Evolutionary conservation across 1,140 invertebrate species (phyloP).

Genomic region (Heliconius melpomene): DNA sequence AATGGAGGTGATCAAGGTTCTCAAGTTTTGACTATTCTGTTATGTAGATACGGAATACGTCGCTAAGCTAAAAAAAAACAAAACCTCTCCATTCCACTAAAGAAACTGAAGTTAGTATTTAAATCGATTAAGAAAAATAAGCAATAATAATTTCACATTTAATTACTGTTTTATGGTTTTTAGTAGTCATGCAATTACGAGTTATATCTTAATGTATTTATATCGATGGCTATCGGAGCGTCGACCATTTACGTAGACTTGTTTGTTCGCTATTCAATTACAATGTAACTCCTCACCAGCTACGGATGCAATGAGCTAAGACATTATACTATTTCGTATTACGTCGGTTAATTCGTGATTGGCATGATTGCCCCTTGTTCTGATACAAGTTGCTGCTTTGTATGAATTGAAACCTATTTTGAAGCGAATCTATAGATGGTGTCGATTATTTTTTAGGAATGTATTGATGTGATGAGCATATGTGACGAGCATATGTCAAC

Average conservation of each 20-base stretch:
- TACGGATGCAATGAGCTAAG: constrained; percentile 22
- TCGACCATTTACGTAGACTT: constrained; percentile 8
- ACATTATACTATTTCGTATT: constrained; percentile 35
- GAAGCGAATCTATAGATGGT: constrained; percentile 19
- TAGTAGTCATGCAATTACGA: background rate
- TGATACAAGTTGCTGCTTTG: constrained; percentile 18
- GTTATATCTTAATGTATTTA: background rate
- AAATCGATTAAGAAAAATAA: background rate
- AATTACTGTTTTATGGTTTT: background rate
- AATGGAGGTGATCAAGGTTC: too few relatives aligned
- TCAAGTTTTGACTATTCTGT: too few relatives aligned
- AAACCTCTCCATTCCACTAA: background rate
- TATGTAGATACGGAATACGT: too few relatives aligned
- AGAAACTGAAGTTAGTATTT: background rate
- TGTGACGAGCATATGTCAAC: too few relatives aligned
- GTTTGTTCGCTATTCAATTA: constrained; percentile 31
- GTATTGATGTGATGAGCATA: background rate
- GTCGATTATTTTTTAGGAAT: constrained; percentile 15
- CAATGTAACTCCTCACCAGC: constrained; percentile 31
- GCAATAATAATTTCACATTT: background rate
- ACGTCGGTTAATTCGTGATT: constrained; percentile 43
- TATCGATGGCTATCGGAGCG: background rate
- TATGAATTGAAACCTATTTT: constrained; percentile 16
- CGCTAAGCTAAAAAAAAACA: background rate
- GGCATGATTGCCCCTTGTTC: constrained; percentile 48